Conservation (phyloP, 2,797 vertebrate genomes). For the Tapera naevia region DNA sequence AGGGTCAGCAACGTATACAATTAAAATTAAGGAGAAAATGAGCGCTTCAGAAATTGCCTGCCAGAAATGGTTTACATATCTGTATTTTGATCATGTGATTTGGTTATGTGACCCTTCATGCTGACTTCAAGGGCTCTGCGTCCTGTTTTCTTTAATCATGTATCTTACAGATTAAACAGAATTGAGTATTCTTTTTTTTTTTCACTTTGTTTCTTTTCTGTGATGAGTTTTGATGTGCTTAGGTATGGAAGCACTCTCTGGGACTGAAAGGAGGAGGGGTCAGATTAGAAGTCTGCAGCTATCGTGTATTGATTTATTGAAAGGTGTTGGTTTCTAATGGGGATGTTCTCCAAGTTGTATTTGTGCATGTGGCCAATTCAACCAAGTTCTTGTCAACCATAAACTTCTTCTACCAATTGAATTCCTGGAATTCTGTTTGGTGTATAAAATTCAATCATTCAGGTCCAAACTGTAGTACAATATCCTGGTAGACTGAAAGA, state of each 20-base stretch:
- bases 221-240: neutral
- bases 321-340: neutral
- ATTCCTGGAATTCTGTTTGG: neutral
- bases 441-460: neutral
- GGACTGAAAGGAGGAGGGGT: neutral
- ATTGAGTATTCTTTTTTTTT: rapidly evolving
- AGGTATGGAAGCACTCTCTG: neutral
- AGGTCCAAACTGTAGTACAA: neutral
- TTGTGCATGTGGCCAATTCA: neutral
- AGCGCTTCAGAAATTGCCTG: neutral
- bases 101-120: neutral
- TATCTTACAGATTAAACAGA: neutral
- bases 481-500: neutral
- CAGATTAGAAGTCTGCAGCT: neutral
- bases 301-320: neutral
- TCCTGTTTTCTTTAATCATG: neutral
- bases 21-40: neutral
- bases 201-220: neutral
- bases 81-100: rapidly evolving
- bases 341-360: neutral
- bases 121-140: neutral
- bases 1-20: neutral
- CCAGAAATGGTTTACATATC: neutral
- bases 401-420: neutral
- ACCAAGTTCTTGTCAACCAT: neutral